These are phyloP conservation scores for Speoplatyrhinus poulsoni DNA, from an alignment of 2,113 vertebrate genomes.

Conservation along the genomic window DNA sequence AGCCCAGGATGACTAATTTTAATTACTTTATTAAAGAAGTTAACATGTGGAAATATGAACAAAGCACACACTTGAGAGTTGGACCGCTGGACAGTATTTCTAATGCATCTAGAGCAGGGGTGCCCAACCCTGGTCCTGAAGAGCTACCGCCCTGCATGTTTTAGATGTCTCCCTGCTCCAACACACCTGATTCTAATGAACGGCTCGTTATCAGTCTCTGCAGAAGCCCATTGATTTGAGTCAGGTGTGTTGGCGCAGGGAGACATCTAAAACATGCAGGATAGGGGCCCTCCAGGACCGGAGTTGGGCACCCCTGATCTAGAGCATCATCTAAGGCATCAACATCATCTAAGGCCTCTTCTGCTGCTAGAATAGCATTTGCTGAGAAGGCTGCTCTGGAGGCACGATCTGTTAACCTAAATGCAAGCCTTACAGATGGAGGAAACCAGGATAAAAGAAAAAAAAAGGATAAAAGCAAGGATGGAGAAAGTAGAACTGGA, in stretches of 20 bases:
- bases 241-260: too few relatives aligned
- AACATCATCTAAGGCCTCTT: not conserved
- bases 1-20: conserved; percentile 20
- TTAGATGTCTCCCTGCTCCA: too few relatives aligned
- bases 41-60: conserved; percentile 11
- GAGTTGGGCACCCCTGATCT: too few relatives aligned
- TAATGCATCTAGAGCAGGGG: not conserved
- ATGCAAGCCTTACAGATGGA: not conserved
- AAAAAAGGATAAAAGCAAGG: too few relatives aligned
- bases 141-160: too few relatives aligned
- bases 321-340: not conserved
- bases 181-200: too few relatives aligned
- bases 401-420: not conserved
- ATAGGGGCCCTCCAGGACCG: too few relatives aligned
- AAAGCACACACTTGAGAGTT: not conserved
- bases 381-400: not conserved
- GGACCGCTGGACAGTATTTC: not conserved
- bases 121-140: too few relatives aligned
- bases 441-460: not conserved
- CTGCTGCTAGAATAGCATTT: not conserved
- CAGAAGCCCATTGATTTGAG: too few relatives aligned
- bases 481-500: not conserved
- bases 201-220: too few relatives aligned
- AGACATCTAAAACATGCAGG: too few relatives aligned
- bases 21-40: conserved; percentile 4